Evolutionary conservation across 1,140 invertebrate species (phyloP).

Genomic region (Sipha flava): DNA sequence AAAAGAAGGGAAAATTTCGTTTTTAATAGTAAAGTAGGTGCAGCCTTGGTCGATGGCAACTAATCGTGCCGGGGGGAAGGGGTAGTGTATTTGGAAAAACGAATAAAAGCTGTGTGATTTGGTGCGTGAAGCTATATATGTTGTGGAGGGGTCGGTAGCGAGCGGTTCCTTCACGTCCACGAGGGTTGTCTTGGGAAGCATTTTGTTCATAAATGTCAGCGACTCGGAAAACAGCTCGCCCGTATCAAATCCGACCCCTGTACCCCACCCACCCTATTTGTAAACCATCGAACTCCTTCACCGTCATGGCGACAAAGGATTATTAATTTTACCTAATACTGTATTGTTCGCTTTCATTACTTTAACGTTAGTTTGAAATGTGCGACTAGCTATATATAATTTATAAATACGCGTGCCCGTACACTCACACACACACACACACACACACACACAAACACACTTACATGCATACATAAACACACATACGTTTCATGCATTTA

Average conservation of each 20-base stretch:
- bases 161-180: not conserved
- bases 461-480: too few species aligned
- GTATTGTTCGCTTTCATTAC: not conserved
- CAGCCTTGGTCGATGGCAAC: not conserved
- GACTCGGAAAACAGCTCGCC: slow-evolving; percentile 21
- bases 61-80: not conserved
- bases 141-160: not conserved
- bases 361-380: not conserved
- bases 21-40: slow-evolving; percentile 6
- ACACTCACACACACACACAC: too few species aligned
- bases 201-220: slow-evolving; percentile 33
- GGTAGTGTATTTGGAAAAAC: not conserved
- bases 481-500: too few species aligned
- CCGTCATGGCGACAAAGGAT: not conserved
- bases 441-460: too few species aligned
- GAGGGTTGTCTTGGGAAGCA: slow-evolving; percentile 10
- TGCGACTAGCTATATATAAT: not conserved
- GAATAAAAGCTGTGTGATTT: slow-evolving; percentile 9
- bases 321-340: slow-evolving; percentile 25
- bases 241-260: not conserved
- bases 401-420: too few species aligned
- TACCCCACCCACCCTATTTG: not conserved
- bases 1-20: not conserved
- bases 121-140: slow-evolving; percentile 10
- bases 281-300: not conserved